Evolutionary conservation across 2,113 vertebrate species (phyloP), one percentile per base, ranked within the genome.

Genomic region (Chlamydotis undulata): DNA sequence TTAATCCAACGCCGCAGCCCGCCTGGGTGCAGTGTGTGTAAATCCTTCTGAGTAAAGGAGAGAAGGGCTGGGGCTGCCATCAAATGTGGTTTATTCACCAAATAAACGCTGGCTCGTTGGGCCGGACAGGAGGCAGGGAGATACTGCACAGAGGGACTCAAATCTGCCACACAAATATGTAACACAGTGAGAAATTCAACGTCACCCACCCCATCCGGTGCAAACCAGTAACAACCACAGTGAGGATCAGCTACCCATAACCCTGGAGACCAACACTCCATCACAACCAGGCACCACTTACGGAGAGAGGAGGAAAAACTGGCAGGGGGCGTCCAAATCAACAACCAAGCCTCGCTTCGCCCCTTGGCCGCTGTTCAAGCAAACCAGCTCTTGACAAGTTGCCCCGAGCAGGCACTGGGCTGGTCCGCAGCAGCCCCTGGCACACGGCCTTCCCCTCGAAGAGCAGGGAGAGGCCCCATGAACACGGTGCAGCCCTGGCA

Each of bases 381-480:
- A 1, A 41, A 37, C 26, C 37, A 39, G 47, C 28, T 53, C 41
- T 47, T 7, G 15, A 83, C 9, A 23, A 59, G 31, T 3, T 50
- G 29, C n/a, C 61, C 61, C 6, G 2, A 12, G 18, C 52, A 29
- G 19, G 43, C 2, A 2, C 19, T 14, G 5, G 31, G 29, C 50
- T 2, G 1, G 19, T 4, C 25, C 7, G 0, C 56, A 52, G 37
- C 10, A 0, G 53, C 13, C 24, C 17, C 22, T 1, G 1, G 39
- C 43, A 11, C 31, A 0, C 55, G 12, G 26, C 45, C 7, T 4
- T 25, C 16, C 28, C 19, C 37, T 26, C 1, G 0, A 10, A 15
- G 47, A 2, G 31, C 3, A 0, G 23, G 35, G 43, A 26, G 29
- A 75, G 15, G 23, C 16, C 47, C 26, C 3, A 1, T 1, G 3